Evolutionary conservation across 2,113 vertebrate species (phyloP).

Genomic region (Xiphias gladius): DNA sequence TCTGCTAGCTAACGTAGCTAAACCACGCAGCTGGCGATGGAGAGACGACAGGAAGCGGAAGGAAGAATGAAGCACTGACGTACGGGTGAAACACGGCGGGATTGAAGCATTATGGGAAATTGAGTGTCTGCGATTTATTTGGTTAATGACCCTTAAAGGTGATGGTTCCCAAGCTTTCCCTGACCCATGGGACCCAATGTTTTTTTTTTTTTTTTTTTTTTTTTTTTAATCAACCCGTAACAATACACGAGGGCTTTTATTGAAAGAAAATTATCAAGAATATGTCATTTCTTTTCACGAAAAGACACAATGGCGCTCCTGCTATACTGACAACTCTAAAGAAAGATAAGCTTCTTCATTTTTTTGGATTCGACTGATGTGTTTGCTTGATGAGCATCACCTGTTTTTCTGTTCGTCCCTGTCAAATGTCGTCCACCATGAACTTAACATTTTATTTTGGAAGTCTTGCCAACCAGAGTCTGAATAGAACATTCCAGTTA

Average conservation of each 20-base stretch:
- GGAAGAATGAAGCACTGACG: background rate
- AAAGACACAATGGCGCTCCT: background rate
- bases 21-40: conserved; percentile 72
- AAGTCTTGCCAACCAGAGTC: background rate
- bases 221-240: background rate
- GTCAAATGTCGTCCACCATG: background rate
- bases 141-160: background rate
- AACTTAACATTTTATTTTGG: background rate
- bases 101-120: conserved; percentile 69
- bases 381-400: background rate
- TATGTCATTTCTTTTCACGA: background rate
- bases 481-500: no score
- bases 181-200: background rate
- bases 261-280: background rate
- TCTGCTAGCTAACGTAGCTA: conserved; percentile 30
- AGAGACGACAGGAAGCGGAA: conserved; percentile 59
- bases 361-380: background rate
- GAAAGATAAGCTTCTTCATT: background rate
- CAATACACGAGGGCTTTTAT: background rate
- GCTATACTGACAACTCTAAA: no score
- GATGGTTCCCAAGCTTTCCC: background rate
- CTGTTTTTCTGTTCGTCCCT: background rate
- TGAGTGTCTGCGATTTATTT: background rate
- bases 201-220: background rate
- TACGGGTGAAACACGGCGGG: background rate